phyloP scores from a whole-genome alignment of 2,888 invertebrate species.

The Sisyra terminalis region DNA sequence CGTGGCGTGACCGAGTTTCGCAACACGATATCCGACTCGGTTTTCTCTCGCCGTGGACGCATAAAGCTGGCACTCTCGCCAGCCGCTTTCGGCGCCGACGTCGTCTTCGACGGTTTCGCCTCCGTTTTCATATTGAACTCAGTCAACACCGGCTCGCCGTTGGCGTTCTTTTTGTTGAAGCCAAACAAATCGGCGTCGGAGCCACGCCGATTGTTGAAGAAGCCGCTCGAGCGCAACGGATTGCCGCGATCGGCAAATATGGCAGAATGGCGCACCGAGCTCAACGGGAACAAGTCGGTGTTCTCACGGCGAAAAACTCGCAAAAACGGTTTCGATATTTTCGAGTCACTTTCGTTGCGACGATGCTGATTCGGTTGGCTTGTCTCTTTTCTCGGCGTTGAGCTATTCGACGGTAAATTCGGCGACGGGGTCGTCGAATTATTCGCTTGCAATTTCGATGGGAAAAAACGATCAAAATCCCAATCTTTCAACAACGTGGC shows the following conservation, averaged over 20 bases:
- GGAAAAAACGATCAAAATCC: slow-evolving; percentile 78
- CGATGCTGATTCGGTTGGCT: slow-evolving; percentile 31
- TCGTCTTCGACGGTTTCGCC: slow-evolving; percentile 26
- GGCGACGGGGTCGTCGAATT: slow-evolving; percentile 11
- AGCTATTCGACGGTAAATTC: slow-evolving; percentile 11
- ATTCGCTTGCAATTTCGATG: slow-evolving; percentile 26
- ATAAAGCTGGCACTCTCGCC: slow-evolving; percentile 27
- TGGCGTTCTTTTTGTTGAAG: slow-evolving; percentile 30
- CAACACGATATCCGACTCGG: slow-evolving; percentile 73
- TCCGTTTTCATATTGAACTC: slow-evolving; percentile 45
- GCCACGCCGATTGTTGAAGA: slow-evolving; percentile 47
- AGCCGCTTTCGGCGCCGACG: slow-evolving; percentile 22
- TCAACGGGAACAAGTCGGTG: slow-evolving; percentile 65
- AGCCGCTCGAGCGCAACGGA: slow-evolving; percentile 46
- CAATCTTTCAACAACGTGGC: slow-evolving; percentile 69
- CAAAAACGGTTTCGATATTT: slow-evolving; percentile 52
- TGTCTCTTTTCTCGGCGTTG: slow-evolving; percentile 13
- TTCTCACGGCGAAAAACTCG: slow-evolving; percentile 70
- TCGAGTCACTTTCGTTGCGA: slow-evolving; percentile 57
- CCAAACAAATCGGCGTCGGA: slow-evolving; percentile 31
- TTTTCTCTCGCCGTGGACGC: slow-evolving; percentile 69
- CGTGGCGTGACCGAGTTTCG: slow-evolving; percentile 38
- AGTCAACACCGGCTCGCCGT: slow-evolving; percentile 52
- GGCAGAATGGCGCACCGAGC: slow-evolving; percentile 60
- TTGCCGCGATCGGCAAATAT: slow-evolving; percentile 35